Evolutionary conservation across 2,888 invertebrate genomes (phyloP), one percentile per base, ranked within the genome.

Genomic region (Subacronicta megacephala): DNA sequence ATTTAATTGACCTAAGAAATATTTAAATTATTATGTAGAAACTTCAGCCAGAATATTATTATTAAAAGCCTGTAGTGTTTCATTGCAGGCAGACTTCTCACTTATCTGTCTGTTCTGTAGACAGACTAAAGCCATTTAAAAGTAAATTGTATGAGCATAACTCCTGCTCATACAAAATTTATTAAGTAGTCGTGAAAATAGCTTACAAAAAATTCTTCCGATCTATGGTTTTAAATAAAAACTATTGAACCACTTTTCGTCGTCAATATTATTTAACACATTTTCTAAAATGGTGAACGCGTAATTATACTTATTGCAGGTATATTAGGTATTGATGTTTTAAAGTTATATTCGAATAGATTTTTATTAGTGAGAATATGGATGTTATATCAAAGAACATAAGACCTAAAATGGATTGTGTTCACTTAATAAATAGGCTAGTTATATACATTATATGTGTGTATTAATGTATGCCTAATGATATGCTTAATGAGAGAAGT

Each of bases 361-460:
- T 46, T 46, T 26, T 36, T 15, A 44, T 33, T 37, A 20, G 12
- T 12, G 1, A 7, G 18, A 33, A 41, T 40, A 37, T 51, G 45
- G 29, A 56, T 53, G 53, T 23, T 66, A 31, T 46, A 37, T 12
- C 1, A 49, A 71, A 36, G 7, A 6, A 3, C 23, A 42, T 64
- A 72, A 51, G 53, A 64, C 33, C 47, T 79, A 66, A 75, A 56
- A 45, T 64, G 23, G 47, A 55, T 59, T 65, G 62, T 73, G 59
- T 68, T 75, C 49, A 53, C 20, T 62, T 62, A 66, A 60, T 23
- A 44, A 55, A 62, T 76, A 80, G 90, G 90, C 91, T 92, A 88
- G 76, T 89, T 90, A 83, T 90, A 91, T 85, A 75, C 92, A 89
- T 89, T 76, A 7, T 66, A 63, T 58, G 72, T 90, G 90, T 90